A percentile compares a stretch with the other conserved stretches of the same genome.
phyloP scores from a whole-genome alignment of 2,888 invertebrate genomes.

The Aquatica leii region DNA sequence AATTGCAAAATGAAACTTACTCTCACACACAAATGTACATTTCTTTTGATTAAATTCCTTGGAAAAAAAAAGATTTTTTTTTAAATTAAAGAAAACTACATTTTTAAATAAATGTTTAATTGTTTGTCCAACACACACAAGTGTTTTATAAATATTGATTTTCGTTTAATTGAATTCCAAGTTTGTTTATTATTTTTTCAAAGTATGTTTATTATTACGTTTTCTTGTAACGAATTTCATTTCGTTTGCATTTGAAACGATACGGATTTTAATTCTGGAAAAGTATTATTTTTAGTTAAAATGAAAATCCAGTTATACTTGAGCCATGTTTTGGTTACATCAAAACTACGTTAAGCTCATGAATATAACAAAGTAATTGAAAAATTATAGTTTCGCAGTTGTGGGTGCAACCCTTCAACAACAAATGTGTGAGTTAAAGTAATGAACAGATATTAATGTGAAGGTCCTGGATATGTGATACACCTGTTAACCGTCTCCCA shows the following conservation, averaged over 20 bases:
- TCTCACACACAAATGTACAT: too few species aligned
- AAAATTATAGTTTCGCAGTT: slow-evolving; percentile 20
- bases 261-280: too few species aligned
- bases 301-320: too few species aligned
- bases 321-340: too few species aligned
- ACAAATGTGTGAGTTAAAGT: slow-evolving; percentile 36
- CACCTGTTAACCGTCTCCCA: slow-evolving; percentile 61
- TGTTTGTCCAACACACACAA: slow-evolving; percentile 9
- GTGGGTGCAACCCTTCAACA: slow-evolving; percentile 32
- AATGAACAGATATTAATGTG: slow-evolving; percentile 40
- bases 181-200: slow-evolving; percentile 14
- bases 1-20: too few species aligned
- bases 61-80: too few species aligned
- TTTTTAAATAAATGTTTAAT: slow-evolving; percentile 6
- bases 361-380: slow-evolving; percentile 17
- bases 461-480: slow-evolving; percentile 55
- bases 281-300: too few species aligned
- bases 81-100: not conserved
- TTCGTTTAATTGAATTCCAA: slow-evolving; percentile 12
- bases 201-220: slow-evolving; percentile 11
- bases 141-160: slow-evolving; percentile 9
- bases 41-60: too few species aligned
- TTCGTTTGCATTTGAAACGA: too few species aligned
- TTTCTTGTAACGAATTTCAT: not conserved
- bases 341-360: too few species aligned